These are phyloP conservation scores for Phortica variegata DNA, from an alignment of 1,140 invertebrate species.

Conservation along the genomic window DNA sequence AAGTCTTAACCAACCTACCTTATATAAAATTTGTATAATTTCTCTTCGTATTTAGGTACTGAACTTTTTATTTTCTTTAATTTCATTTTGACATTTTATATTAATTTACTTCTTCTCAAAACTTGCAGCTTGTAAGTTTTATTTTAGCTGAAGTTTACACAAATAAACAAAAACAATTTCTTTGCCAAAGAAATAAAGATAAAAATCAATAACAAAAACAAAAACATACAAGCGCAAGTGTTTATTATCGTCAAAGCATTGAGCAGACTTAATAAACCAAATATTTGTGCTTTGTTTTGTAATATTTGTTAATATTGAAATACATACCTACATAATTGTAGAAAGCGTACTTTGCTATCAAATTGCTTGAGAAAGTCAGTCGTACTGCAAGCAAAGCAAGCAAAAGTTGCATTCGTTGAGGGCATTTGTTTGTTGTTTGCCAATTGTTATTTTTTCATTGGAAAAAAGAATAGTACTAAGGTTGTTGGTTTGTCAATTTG, in stretches of 20 bases:
- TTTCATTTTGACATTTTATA: constrained; percentile 12
- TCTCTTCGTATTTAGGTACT: constrained; percentile 23
- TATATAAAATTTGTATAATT: constrained; percentile 26
- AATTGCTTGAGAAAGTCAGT: too few relatives aligned
- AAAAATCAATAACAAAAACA: constrained; percentile 8
- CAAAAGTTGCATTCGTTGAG: constrained; percentile 6
- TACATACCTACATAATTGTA: constrained; percentile 26
- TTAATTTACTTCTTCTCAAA: too few relatives aligned
- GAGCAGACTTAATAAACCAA: constrained; percentile 53
- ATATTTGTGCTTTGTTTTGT: constrained; percentile 27
- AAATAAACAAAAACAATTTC: background rate
- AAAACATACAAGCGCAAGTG: constrained; percentile 29
- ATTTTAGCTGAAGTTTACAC: constrained; percentile 3
- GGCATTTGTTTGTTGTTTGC: constrained; percentile 52
- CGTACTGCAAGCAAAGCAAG: too few relatives aligned
- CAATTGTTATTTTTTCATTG: constrained; percentile 37
- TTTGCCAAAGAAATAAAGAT: constrained; percentile 2
- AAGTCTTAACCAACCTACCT: too few relatives aligned
- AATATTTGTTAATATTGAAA: constrained; percentile 18
- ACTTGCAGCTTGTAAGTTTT: constrained; percentile 42
- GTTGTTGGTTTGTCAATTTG: constrained; percentile 21
- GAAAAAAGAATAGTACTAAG: constrained; percentile 55
- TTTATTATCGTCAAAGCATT: constrained; percentile 56
- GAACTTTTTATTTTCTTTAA: constrained; percentile 24
- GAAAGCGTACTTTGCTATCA: constrained; percentile 42